Evolutionary conservation across 2,888 invertebrate genomes (phyloP).

Genomic region (Drosophila tanythrix): DNA sequence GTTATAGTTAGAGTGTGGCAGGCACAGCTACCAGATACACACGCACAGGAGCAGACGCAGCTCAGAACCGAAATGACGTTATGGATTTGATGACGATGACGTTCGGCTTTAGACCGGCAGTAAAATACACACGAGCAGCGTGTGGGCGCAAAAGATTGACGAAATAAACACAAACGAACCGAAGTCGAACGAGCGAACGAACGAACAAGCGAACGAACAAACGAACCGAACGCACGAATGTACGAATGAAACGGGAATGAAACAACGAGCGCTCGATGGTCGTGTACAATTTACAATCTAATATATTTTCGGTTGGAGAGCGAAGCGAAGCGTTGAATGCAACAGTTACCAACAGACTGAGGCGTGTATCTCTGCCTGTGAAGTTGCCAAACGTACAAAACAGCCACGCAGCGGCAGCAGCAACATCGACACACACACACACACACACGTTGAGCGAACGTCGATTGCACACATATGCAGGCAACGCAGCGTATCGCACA

Average conservation of each 20-base stretch:
- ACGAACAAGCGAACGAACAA: conserved; percentile 24
- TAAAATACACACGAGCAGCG: conserved; percentile 26
- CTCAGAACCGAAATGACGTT: conserved; percentile 63
- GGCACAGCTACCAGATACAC: conserved; percentile 34
- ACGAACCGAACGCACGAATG: conserved; percentile 15
- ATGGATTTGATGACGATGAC: conserved; percentile 69
- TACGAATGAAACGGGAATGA: conserved; percentile 19
- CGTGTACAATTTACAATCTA: background rate
- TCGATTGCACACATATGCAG: conserved; percentile 25
- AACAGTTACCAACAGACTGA: conserved; percentile 85
- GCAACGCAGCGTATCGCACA: conserved; percentile 14
- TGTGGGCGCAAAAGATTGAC: conserved; percentile 21
- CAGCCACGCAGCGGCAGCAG: conserved; percentile 73
- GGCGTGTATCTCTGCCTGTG: conserved; percentile 78
- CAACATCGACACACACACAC: conserved; percentile 26
- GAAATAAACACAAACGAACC: conserved; percentile 22
- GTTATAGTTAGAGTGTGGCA: conserved; percentile 2
- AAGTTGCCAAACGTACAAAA: conserved; percentile 83
- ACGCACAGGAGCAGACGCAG: conserved; percentile 46
- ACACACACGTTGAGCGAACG: conserved; percentile 1
- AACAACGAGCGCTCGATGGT: conserved; percentile 10
- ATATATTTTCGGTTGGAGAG: conserved; percentile 57
- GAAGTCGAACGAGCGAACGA: conserved; percentile 22
- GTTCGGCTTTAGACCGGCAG: conserved; percentile 52
- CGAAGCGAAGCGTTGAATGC: conserved; percentile 83